Percentiles rank a stretch among this genome's conserved stretches.
phyloP scores from a whole-genome alignment of 2,113 vertebrate genomes.

The Pelecanus crispus region DNA sequence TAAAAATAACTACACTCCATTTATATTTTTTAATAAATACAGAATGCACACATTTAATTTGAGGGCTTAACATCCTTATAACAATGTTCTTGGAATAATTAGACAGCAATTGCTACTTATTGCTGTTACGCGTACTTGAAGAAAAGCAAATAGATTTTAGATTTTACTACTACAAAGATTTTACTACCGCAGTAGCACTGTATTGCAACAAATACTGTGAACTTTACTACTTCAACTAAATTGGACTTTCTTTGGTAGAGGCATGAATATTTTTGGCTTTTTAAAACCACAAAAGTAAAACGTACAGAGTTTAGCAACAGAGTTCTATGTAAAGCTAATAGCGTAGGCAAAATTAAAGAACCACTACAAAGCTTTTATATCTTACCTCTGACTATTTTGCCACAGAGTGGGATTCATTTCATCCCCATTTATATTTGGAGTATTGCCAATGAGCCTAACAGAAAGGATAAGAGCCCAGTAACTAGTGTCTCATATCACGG shows the following conservation, averaged over 20 bases:
- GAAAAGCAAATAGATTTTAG: background rate
- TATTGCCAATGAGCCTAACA: background rate
- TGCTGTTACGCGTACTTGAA: accelerated
- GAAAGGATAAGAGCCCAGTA: background rate
- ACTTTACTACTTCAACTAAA: background rate
- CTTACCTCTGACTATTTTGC: background rate
- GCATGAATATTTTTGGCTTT: background rate
- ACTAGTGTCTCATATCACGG: background rate
- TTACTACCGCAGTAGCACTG: background rate
- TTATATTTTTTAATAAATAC: background rate
- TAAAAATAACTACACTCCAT: background rate
- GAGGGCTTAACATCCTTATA: background rate
- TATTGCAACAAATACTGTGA: background rate
- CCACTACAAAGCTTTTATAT: background rate
- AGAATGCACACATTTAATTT: background rate
- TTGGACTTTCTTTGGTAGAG: background rate
- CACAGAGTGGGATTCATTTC: background rate
- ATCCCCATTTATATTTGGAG: background rate
- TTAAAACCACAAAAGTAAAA: background rate
- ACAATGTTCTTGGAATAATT: background rate
- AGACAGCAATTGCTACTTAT: background rate
- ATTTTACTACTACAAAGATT: background rate
- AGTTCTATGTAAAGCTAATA: background rate
- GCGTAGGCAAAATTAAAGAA: background rate
- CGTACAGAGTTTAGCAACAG: background rate